Evolutionary conservation across 2,113 vertebrate genomes (phyloP).

Genomic region (Myrmecophaga tridactyla): DNA sequence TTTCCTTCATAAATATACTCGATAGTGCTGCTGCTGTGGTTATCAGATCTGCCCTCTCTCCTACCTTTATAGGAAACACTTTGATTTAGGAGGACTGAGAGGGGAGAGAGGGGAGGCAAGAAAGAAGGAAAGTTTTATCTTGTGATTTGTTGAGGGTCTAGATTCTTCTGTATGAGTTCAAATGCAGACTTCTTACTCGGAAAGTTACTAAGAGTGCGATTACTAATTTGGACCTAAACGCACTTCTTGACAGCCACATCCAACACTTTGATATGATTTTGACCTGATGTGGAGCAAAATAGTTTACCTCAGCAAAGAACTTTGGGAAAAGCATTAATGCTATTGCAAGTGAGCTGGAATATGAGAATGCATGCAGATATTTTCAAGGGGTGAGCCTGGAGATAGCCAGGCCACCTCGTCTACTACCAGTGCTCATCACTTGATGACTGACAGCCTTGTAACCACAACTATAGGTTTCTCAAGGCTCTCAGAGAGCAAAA

Average conservation of each 20-base stretch:
- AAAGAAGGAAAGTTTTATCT: not conserved
- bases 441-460: not conserved
- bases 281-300: not conserved
- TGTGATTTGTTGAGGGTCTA: not conserved
- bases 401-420: not conserved
- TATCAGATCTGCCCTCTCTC: not conserved
- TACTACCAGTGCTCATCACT: not conserved
- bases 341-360: not conserved
- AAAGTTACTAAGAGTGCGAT: slow-evolving; percentile 2
- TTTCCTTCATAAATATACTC: slow-evolving; percentile 46
- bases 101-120: not conserved
- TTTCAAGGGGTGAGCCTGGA: not conserved
- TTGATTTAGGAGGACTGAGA: not conserved
- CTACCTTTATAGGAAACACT: not conserved
- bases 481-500: not conserved
- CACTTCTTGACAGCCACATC: slow-evolving; percentile 8
- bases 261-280: not conserved
- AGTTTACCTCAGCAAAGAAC: slow-evolving; percentile 44
- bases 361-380: slow-evolving; percentile 23
- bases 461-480: not conserved
- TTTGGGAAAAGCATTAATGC: slow-evolving; percentile 6
- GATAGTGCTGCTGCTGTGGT: not conserved
- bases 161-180: slow-evolving; percentile 10
- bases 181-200: slow-evolving; percentile 4
- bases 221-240: slow-evolving; percentile 19